phyloP scores from a whole-genome alignment of 2,113 vertebrate species.

The Gymnocephalus cernua region DNA sequence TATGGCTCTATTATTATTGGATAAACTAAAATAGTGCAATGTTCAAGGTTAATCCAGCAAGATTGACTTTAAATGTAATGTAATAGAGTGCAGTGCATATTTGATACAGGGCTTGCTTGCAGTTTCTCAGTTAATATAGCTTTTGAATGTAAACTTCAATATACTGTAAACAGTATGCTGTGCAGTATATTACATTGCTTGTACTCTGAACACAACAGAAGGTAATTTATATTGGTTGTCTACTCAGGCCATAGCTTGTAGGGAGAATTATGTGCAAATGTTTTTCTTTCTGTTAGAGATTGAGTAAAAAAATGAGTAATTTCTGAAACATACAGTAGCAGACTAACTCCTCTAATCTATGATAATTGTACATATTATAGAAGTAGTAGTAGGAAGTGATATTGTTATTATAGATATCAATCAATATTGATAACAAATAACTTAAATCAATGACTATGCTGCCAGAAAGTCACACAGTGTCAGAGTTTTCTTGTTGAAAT shows the following conservation, averaged over 20 bases:
- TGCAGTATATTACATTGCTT: not conserved
- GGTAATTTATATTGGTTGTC: not conserved
- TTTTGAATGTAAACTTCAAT: not conserved
- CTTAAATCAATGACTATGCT: not conserved
- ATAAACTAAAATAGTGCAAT: not conserved
- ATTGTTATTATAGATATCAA: not conserved
- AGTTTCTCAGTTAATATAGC: not conserved
- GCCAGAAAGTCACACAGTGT: not conserved
- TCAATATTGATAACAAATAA: not conserved
- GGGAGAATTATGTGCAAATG: no score
- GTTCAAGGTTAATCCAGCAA: not conserved
- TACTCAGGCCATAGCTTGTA: not conserved
- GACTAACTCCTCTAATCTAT: slow-evolving; percentile 1
- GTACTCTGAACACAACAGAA: slow-evolving; percentile 25
- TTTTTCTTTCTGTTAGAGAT: not conserved
- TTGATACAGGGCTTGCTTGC: not conserved
- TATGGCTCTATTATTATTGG: not conserved
- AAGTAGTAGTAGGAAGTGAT: no score
- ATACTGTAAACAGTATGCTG: not conserved
- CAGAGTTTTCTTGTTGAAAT: not conserved
- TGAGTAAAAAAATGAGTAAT: not conserved
- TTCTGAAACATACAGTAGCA: not conserved
- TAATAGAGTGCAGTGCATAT: not conserved
- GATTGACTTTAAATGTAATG: not conserved
- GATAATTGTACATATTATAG: not conserved